Base-by-base conservation (phyloP, 2,797 vertebrate species). In the Trachops cirrhosus region DNA sequence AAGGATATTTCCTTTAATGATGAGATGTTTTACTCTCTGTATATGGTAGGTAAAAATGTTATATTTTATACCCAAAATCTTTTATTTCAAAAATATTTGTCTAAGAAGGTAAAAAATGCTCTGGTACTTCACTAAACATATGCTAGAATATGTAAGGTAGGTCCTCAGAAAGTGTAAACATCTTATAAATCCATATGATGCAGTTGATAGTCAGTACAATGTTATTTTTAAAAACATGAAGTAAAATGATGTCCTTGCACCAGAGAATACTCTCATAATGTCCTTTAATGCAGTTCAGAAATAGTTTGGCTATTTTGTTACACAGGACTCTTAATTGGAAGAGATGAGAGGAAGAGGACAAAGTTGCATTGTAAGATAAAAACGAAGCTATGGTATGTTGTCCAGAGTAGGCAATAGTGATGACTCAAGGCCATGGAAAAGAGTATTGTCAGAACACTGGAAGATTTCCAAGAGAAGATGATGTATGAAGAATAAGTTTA, bases 11-110 rank as follows among this genome's bases (percentile, higher is more conserved):
- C 6, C 19, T 78, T 86, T 82, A 87, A 29, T 39, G 62, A 32
- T 79, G 54, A 48, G 37, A 52, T 26, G 9, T 71, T n/a, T 84
- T 41, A 29, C 1, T 26, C 7, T 14, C 21, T 93, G 71, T 29
- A 62, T 15, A 46, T 78, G n/a, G 6, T 68, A 79, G 64, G n/a
- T 59, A 68, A 46, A 88, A 41, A 85, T 89, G 16, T 68, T 91
- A 19, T 75, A 91, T n/a, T 90, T 93, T 46, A 52, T 22, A 39
- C 70, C 7, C 92, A 37, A 94, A 75, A 54, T 89, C 3, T 85
- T 93, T 94, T 74, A 59, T 73, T 93, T 96, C 1, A 82, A 71
- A 86, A 92, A 74, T 57, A n/a, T 86, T 94, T 84, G 50, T 84
- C 16, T 9, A 86, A 77, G 41, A 59, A 91, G 3, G 1, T 24